These are phyloP conservation scores for Kryptolebias ocellatus DNA, from an alignment of 2,797 vertebrate species.

Conservation along the genomic window DNA sequence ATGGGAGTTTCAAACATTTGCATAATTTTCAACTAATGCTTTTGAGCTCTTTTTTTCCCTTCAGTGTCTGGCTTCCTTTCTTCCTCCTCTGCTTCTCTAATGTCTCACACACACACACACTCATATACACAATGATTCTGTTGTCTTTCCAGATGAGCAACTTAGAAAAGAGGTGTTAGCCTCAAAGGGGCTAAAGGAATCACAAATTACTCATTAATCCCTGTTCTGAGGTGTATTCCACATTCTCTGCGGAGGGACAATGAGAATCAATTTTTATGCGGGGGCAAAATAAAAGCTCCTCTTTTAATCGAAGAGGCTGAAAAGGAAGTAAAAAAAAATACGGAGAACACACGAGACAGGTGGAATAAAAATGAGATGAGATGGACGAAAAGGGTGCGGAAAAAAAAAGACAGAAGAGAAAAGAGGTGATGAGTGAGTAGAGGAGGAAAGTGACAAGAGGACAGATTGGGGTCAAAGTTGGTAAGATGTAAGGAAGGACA, in stretches of 20 bases:
- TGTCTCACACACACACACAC: constrained; percentile 25
- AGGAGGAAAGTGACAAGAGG: constrained; percentile 46
- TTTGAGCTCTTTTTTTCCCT: constrained; percentile 16
- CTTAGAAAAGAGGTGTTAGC: constrained; percentile 36
- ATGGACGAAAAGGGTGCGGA: constrained; percentile 22
- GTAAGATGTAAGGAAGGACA: constrained; percentile 35
- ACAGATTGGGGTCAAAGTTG: constrained; percentile 68
- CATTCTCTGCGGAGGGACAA: constrained; percentile 28
- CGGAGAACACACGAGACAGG: constrained; percentile 8
- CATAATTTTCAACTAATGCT: constrained; percentile 39
- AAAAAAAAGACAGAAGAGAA: constrained; percentile 20
- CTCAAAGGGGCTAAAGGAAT: constrained; percentile 64
- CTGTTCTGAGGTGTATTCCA: constrained; percentile 43
- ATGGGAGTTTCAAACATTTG: constrained; percentile 39
- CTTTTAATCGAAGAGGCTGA: constrained; percentile 9
- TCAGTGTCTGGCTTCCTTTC: constrained; percentile 10
- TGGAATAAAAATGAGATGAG: constrained; percentile 28
- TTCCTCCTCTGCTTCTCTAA: constrained; percentile 12
- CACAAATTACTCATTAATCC: constrained; percentile 69
- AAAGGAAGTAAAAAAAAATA: constrained; percentile 16
- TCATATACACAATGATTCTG: constrained; percentile 27
- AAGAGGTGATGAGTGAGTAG: constrained; percentile 38
- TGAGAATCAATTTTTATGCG: constrained; percentile 38
- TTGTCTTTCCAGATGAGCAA: constrained; percentile 58
- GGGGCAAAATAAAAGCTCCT: constrained; percentile 10